phyloP scores from a whole-genome alignment of 2,113 vertebrate genomes.

The Corynorhinus townsendii region DNA sequence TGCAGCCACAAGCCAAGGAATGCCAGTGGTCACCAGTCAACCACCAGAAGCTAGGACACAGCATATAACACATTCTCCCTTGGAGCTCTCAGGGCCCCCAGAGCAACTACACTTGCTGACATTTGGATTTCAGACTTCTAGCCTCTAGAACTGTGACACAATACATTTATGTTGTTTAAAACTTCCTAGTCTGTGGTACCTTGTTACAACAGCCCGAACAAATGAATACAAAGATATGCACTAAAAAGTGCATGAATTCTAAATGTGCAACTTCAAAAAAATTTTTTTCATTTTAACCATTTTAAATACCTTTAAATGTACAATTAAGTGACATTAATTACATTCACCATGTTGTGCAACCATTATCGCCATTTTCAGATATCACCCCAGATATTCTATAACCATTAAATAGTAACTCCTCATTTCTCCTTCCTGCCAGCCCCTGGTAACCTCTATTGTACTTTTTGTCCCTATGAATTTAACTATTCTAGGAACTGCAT shows the following conservation, averaged over 20 bases:
- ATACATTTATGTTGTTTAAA: not conserved
- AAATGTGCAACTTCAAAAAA: not conserved
- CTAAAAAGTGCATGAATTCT: not conserved
- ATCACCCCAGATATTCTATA: not conserved
- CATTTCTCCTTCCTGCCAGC: not conserved
- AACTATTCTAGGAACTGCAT: not conserved
- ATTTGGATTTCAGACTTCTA: not conserved
- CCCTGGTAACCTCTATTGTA: not conserved
- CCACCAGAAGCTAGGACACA: not conserved
- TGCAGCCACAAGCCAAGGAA: not conserved
- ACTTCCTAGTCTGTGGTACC: not conserved
- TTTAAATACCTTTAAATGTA: not conserved
- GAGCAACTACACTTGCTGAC: not conserved
- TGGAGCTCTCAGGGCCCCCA: not conserved
- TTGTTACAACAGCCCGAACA: not conserved
- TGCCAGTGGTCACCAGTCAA: not conserved
- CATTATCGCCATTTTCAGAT: not conserved
- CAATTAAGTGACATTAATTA: not conserved
- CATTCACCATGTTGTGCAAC: not conserved
- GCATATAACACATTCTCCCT: too few relatives aligned
- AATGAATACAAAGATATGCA: not conserved
- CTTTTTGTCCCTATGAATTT: not conserved
- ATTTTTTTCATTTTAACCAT: not conserved
- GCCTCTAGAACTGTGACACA: not conserved
- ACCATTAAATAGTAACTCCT: not conserved